A percentile compares a stretch with the other conserved stretches of the same genome.
phyloP scores from a whole-genome alignment of 2,797 vertebrate genomes.

The Naso thynnoides region DNA sequence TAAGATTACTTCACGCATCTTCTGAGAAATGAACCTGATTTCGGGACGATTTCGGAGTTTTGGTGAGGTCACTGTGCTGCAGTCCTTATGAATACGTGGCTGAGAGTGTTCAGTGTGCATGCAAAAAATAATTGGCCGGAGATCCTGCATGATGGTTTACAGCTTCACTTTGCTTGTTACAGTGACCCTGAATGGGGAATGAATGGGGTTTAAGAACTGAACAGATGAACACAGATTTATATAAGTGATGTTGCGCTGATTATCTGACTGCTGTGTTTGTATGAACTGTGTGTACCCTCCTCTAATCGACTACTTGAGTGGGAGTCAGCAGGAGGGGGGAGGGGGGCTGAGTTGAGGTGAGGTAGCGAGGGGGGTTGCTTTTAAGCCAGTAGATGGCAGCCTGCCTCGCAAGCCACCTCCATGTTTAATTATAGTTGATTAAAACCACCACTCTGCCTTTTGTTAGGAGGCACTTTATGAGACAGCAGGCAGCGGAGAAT shows the following conservation, averaged over 20 bases:
- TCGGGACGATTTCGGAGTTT: background rate
- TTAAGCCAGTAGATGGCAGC: constrained; percentile 81
- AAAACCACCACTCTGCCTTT: constrained; percentile 39
- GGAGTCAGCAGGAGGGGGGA: constrained; percentile 31
- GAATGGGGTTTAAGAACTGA: background rate
- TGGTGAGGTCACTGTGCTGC: background rate
- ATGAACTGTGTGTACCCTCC: constrained; percentile 7
- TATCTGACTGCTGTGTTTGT: background rate
- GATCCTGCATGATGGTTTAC: background rate
- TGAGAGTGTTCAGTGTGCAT: background rate
- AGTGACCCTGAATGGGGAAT: background rate
- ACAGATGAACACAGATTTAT: background rate
- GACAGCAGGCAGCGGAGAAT: constrained; percentile 16
- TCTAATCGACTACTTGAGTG: constrained; percentile 40
- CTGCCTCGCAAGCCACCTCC: constrained; percentile 61
- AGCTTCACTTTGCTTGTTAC: background rate
- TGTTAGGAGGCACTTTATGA: constrained; percentile 35
- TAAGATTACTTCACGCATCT: background rate
- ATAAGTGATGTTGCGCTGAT: background rate
- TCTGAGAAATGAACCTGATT: background rate
- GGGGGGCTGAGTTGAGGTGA: background rate
- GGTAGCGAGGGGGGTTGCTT: constrained; percentile 4
- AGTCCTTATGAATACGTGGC: background rate
- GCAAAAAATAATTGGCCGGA: background rate
- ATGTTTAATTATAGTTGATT: constrained; percentile 59